Base-by-base conservation (phyloP, 2,888 invertebrate genomes). In the Holacanthella duospinosa region DNA sequence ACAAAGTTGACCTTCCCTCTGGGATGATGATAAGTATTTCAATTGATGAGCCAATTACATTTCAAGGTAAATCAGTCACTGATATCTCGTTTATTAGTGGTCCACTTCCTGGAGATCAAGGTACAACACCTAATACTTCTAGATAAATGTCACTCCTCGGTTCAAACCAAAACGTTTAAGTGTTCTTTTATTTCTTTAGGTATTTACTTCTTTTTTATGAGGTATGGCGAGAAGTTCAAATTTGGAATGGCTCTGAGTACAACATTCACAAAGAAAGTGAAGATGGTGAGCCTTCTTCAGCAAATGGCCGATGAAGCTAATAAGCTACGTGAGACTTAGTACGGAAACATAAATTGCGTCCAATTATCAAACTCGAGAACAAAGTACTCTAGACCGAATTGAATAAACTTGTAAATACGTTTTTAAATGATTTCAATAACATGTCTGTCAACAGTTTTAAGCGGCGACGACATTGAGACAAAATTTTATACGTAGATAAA, bases 51-150 rank as follows among this genome's bases (percentile, higher is more conserved):
- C 43, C 55, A 21, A 27, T 60, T 24, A 29, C 54, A 26, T 60
- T 55, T 25, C 54, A 55, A 55, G 60, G 43, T n/a, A 36, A 29
- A 44, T 43, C 54, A 27, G 60, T 60, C 19, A 55, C 54, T 25
- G 60, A 60, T 24, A 25, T 60, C 27, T 44, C 55, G 19, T 60
- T 60, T 36, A 24, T 60, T 12, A 60, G 60, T 27, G 60, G 60
- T 19, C 60, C 60, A 26, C 43, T 60, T 36, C 60, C 60, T 12
- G 60, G 60, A 36, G 48, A 48, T 21, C 48, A 48, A 48, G 48
- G 48, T 48, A 4, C 4, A 21, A n/a, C 12, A 36, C 36, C 36
- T n/a, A n/a, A n/a, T n/a, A n/a, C n/a, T n/a, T n/a, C n/a, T n/a
- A n/a, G n/a, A n/a, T n/a, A n/a, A n/a, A n/a, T n/a, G n/a, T n/a